Evolutionary conservation across 2,797 vertebrate species (phyloP).

Genomic region (Sebastes cheni): DNA sequence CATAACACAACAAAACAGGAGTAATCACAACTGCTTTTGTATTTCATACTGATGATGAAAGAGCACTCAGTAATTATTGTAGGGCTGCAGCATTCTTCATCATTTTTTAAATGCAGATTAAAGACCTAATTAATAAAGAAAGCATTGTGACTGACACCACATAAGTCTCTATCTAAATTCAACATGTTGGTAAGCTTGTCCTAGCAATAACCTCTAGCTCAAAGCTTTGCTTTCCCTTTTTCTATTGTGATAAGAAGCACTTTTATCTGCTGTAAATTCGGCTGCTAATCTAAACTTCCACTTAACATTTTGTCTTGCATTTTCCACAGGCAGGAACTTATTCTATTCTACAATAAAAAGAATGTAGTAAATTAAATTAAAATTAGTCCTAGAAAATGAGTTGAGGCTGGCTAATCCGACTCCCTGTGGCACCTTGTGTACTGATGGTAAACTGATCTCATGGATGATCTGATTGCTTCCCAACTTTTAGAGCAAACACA

Average conservation of each 20-base stretch:
- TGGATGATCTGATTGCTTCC: slow-evolving; percentile 19
- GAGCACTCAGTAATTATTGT: not conserved
- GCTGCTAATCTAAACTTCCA: slow-evolving; percentile 2
- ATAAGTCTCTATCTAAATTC: not conserved
- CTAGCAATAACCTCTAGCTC: slow-evolving; percentile 3
- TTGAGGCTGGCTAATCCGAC: slow-evolving; percentile 23
- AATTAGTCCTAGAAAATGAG: slow-evolving; percentile 28
- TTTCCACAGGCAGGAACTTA: not conserved
- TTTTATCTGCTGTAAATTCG: slow-evolving; percentile 23
- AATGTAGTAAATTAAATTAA: slow-evolving; percentile 38
- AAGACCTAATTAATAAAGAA: not conserved
- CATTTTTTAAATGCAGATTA: slow-evolving; percentile 13
- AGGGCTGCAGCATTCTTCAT: not conserved
- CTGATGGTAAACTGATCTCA: slow-evolving; percentile 47
- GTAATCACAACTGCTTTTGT: not conserved
- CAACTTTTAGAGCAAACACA: slow-evolving; percentile 5
- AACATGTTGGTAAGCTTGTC: not conserved
- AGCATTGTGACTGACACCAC: not conserved
- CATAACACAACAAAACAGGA: not conserved
- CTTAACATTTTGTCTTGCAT: slow-evolving; percentile 7
- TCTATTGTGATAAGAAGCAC: not conserved
- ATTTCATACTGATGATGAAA: not conserved
- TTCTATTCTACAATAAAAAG: not conserved
- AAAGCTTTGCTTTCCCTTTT: not conserved
- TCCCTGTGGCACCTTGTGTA: slow-evolving; percentile 26